These are phyloP conservation scores for Phalanger gymnotis DNA, from an alignment of 2,797 vertebrate species.

Conservation along the genomic window DNA sequence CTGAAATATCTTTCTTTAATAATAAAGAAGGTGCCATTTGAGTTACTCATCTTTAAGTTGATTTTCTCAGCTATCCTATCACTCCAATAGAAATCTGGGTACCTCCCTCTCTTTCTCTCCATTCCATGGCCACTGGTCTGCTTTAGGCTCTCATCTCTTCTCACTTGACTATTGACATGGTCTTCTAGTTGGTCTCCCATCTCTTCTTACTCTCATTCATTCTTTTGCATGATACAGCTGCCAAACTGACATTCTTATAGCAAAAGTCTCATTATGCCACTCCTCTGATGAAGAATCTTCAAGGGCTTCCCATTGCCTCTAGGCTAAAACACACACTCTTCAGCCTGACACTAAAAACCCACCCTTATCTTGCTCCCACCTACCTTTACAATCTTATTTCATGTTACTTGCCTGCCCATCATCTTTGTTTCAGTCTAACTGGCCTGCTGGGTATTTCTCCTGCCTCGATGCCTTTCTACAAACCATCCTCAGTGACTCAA, in stretches of 20 bases:
- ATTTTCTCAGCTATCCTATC: not conserved
- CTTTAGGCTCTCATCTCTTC: not conserved
- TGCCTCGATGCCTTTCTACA: not conserved
- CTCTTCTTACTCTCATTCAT: not conserved
- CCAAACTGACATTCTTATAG: not conserved
- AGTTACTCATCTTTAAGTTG: not conserved
- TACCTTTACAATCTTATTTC: not conserved
- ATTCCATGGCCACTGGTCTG: not conserved
- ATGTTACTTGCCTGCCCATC: not conserved
- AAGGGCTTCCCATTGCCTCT: not conserved
- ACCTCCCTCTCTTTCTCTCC: not conserved
- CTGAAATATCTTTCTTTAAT: slow-evolving; percentile 14
- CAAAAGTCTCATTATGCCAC: not conserved
- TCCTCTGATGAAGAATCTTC: not conserved
- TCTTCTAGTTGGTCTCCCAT: not conserved
- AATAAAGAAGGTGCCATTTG: not conserved
- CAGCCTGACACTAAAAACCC: not conserved
- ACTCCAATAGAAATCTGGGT: not conserved
- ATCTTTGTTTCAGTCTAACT: not conserved
- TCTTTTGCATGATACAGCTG: not conserved
- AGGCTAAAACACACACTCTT: not conserved
- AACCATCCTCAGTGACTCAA: not conserved
- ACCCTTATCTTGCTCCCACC: not conserved
- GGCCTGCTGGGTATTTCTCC: not conserved
- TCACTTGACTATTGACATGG: not conserved